phyloP scores from a whole-genome alignment of 2,113 vertebrate genomes.

The Sakesphorus luctuosus region DNA sequence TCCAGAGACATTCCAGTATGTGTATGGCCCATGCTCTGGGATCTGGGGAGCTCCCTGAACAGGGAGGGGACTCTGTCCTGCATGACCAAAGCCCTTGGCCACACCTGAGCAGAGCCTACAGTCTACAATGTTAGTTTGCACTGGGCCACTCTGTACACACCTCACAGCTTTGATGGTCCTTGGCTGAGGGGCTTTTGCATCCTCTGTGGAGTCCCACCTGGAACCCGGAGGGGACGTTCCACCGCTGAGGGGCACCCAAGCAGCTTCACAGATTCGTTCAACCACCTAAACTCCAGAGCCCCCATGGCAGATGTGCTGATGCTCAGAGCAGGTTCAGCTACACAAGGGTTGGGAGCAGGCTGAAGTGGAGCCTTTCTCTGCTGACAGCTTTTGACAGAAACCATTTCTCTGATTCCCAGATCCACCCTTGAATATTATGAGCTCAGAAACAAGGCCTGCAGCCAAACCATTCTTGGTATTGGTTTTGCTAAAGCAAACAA shows the following conservation, averaged over 20 bases:
- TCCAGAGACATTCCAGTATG: neutral
- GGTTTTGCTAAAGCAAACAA: conserved; percentile 65
- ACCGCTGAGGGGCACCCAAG: neutral
- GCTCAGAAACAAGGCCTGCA: conserved; percentile 44
- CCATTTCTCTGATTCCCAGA: conserved; percentile 20
- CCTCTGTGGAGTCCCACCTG: neutral
- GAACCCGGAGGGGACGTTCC: neutral
- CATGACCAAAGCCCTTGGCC: neutral
- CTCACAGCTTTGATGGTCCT: neutral
- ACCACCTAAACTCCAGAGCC: neutral
- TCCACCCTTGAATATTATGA: conserved; percentile 51
- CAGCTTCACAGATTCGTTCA: neutral
- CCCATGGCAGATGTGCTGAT: neutral
- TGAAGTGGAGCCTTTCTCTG: conserved; percentile 20
- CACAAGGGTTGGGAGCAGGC: neutral
- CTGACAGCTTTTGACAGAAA: conserved; percentile 44
- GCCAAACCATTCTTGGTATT: conserved; percentile 61
- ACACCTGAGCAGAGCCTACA: neutral
- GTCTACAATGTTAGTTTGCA: neutral
- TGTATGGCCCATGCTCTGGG: neutral
- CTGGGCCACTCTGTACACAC: neutral
- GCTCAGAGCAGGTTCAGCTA: neutral
- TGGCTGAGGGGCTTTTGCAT: neutral
- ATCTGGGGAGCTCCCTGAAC: neutral
- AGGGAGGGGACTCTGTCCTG: neutral